phyloP scores from a whole-genome alignment of 1,140 invertebrate species.

The Oreohelix idahoensis region DNA sequence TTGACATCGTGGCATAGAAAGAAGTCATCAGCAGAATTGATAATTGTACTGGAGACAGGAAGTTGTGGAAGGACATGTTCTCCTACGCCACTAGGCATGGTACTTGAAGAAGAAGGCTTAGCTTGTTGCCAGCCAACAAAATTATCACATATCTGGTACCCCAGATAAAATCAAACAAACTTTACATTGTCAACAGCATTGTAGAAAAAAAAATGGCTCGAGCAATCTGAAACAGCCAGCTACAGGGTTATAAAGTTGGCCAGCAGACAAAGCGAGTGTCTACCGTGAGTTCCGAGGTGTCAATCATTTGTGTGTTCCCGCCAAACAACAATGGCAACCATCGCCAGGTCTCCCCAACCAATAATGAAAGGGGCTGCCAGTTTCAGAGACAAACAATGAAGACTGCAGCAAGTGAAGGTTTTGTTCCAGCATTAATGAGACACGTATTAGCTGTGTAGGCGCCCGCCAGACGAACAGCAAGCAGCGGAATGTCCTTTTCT shows the following conservation, averaged over 20 bases:
- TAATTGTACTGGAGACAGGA: no score
- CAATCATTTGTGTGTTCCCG: neutral
- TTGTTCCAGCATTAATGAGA: constrained; percentile 7
- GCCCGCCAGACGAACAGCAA: neutral
- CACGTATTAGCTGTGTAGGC: neutral
- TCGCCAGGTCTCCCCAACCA: neutral
- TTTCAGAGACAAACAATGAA: neutral
- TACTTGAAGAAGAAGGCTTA: no score
- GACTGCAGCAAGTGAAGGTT: neutral
- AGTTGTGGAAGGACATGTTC: no score
- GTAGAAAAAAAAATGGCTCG: no score
- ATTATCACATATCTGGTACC: no score
- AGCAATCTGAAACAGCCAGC: neutral
- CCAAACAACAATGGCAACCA: neutral
- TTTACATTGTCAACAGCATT: no score
- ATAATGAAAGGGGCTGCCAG: neutral
- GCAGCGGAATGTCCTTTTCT: neutral
- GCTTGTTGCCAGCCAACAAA: no score
- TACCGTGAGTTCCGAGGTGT: neutral
- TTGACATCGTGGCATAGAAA: no score
- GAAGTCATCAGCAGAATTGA: no score
- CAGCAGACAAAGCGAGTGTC: constrained; percentile 8
- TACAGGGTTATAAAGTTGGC: neutral
- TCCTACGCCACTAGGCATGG: no score
- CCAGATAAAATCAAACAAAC: no score